Conservation (phyloP, 2,888 invertebrate species). For the Trypoxylon attenuatum region DNA sequence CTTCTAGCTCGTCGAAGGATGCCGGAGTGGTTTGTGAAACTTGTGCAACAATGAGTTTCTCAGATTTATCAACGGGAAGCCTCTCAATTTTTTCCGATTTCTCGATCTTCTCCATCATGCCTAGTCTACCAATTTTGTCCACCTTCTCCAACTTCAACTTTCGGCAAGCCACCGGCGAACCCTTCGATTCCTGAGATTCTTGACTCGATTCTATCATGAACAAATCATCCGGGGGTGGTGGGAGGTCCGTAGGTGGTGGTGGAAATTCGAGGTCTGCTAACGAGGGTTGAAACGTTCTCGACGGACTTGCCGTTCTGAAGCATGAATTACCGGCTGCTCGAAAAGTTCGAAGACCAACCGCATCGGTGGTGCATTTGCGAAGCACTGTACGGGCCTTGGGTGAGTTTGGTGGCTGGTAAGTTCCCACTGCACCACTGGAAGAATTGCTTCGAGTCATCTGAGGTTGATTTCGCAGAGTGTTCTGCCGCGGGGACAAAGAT, state of each 20-base stretch:
- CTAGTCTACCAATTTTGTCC: too few relatives aligned
- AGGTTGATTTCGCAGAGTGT: conserved; percentile 79
- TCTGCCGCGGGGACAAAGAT: conserved; percentile 80
- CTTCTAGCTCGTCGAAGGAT: too few relatives aligned
- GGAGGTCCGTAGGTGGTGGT: conserved; percentile 87
- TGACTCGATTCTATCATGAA: too few relatives aligned
- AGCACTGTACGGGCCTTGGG: conserved; percentile 75
- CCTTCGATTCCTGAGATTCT: too few relatives aligned
- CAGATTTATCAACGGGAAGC: too few relatives aligned
- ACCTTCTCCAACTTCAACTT: too few relatives aligned
- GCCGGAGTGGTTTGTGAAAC: too few relatives aligned
- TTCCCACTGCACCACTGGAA: conserved; percentile 83
- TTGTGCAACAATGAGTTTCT: too few relatives aligned
- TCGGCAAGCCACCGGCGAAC: too few relatives aligned
- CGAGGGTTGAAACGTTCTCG: conserved; percentile 82
- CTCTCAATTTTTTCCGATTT: conserved; percentile 70
- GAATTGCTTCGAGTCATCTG: conserved; percentile 95
- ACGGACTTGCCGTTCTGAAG: conserved; percentile 81
- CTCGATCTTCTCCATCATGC: conserved; percentile 60
- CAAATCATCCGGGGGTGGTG: conserved; percentile 82
- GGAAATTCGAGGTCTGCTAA: conserved; percentile 91
- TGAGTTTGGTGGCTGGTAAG: conserved; percentile 78
- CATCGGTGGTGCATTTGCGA: conserved; percentile 70
- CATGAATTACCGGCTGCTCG: conserved; percentile 70
- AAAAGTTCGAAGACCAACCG: conserved; percentile 74